phyloP scores from a whole-genome alignment of 1,140 invertebrate genomes.

The Drosophila tristis region DNA sequence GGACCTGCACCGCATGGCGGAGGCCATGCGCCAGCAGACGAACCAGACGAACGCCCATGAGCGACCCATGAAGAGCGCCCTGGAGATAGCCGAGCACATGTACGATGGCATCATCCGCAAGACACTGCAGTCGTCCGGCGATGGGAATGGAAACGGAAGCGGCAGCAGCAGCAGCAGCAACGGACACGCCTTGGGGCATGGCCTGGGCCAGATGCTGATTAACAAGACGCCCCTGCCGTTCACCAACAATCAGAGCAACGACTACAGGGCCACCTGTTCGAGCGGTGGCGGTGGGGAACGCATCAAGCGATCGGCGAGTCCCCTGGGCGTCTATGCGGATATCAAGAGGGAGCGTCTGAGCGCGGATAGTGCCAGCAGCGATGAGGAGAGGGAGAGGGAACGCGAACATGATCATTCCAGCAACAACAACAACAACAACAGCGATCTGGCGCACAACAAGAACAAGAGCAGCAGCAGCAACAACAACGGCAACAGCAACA shows the following conservation, averaged over 20 bases:
- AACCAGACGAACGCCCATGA: conserved; percentile 71
- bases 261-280: conserved; percentile 60
- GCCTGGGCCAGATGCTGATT: conserved; percentile 86
- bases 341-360: conserved; percentile 80
- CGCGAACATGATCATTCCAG: conserved; percentile 37
- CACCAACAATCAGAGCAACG: conserved; percentile 69
- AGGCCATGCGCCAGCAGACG: conserved; percentile 81
- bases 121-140: conserved; percentile 83
- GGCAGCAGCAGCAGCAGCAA: conserved; percentile 69
- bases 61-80: conserved; percentile 73
- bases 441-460: conserved; percentile 71
- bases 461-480: conserved; percentile 56
- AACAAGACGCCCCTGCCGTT: conserved; percentile 86
- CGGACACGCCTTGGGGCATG: conserved; percentile 85
- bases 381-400: conserved; percentile 51
- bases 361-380: conserved; percentile 56
- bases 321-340: conserved; percentile 62
- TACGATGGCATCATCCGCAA: conserved; percentile 92
- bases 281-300: conserved; percentile 36
- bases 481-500: conserved; percentile 22
- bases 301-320: conserved; percentile 72
- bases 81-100: conserved; percentile 86
- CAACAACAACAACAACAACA: conserved; percentile 62
- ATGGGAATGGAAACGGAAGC: conserved; percentile 8
- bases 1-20: conserved; percentile 87